A percentile compares a stretch with the other conserved stretches of the same genome.
Conservation (phyloP, 2,113 vertebrate genomes). For the Trochalopteron elliotii region DNA sequence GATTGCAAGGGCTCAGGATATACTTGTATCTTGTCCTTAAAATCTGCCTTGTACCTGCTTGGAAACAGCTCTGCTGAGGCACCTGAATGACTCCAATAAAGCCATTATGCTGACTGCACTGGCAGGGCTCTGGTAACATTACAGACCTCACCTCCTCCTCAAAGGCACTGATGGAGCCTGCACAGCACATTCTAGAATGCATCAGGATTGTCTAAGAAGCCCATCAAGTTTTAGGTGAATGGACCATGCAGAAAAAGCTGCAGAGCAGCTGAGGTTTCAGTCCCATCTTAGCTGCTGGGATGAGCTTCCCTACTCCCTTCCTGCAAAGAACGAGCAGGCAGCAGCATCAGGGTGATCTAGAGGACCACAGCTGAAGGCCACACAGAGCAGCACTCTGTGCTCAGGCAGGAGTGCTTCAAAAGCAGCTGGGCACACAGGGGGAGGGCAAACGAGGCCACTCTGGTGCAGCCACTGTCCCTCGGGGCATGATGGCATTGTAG, state of each 20-base stretch:
- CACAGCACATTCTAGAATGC: neutral
- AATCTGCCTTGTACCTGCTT: neutral
- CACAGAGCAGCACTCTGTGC: neutral
- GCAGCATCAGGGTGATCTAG: neutral
- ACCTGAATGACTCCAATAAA: neutral
- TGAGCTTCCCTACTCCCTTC: neutral
- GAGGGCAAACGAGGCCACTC: neutral
- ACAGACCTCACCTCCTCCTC: neutral
- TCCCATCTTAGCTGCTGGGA: neutral
- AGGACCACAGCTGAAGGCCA: neutral
- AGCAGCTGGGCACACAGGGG: neutral
- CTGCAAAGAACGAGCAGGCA: neutral
- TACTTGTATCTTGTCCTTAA: neutral
- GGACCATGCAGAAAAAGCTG: neutral
- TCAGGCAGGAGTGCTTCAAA: neutral
- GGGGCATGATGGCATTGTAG: rapidly evolving
- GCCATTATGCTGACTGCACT: neutral
- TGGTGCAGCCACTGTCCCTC: rapidly evolving
- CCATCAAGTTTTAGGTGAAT: neutral
- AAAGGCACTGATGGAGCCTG: neutral
- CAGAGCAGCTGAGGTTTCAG: neutral
- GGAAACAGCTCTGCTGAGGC: neutral
- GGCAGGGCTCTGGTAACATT: constrained; percentile 2
- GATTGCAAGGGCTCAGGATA: neutral
- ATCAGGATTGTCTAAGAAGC: neutral